phyloP scores from a whole-genome alignment of 2,113 vertebrate species.

The Nyctibius bracteatus region DNA sequence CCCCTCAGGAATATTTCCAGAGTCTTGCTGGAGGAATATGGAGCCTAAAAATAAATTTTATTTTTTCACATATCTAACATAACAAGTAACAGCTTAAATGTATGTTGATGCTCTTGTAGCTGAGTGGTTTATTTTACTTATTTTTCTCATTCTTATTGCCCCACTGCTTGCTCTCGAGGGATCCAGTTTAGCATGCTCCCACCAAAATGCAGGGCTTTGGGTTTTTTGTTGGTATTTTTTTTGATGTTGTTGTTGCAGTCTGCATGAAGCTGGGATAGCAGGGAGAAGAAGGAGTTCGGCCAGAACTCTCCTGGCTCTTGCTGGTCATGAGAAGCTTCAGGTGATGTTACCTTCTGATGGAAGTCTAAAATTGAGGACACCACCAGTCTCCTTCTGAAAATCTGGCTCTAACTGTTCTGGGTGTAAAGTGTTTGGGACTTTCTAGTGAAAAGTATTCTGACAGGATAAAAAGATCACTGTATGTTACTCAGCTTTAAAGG shows the following conservation, averaged over 20 bases:
- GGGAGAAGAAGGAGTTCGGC: not conserved
- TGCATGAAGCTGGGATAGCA: not conserved
- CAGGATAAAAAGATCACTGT: not conserved
- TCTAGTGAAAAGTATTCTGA: not conserved
- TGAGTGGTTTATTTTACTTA: not conserved
- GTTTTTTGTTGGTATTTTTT: not conserved
- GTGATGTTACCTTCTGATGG: not conserved
- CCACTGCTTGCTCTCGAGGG: rapidly evolving
- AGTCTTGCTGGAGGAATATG: not conserved
- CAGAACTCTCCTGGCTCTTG: not conserved
- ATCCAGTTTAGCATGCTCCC: not conserved
- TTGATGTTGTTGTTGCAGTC: not conserved
- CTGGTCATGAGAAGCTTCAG: not conserved
- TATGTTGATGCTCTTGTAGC: not conserved
- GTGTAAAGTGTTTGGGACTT: not conserved
- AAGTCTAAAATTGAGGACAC: not conserved
- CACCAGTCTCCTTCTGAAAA: not conserved
- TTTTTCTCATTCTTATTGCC: not conserved
- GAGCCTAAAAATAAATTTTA: not conserved
- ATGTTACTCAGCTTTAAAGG: not conserved
- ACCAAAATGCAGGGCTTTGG: not conserved
- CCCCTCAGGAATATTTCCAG: not conserved
- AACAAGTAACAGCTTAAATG: not conserved
- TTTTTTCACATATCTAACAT: not conserved
- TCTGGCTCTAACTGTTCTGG: not conserved